Percentiles rank a stretch among this genome's conserved stretches.
Evolutionary conservation across 2,113 vertebrate genomes (phyloP).

Genomic region (Chionis minor): DNA sequence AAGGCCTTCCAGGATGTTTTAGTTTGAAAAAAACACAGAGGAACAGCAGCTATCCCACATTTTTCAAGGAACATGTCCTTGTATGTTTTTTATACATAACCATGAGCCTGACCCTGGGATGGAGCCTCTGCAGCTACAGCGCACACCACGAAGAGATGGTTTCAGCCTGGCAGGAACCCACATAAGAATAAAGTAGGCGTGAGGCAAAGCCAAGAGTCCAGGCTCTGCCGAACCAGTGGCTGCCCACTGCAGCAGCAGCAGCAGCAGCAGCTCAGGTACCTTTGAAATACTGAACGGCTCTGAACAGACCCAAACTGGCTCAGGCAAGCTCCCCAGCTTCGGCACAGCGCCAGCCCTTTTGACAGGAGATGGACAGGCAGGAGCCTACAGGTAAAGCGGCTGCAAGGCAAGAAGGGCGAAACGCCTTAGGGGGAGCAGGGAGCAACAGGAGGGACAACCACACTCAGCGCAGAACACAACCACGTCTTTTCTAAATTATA

Average conservation of each 20-base stretch:
- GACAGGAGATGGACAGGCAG: background rate
- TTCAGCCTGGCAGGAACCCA: background rate
- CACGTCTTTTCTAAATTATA: background rate
- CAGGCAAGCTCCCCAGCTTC: background rate
- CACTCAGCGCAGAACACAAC: background rate
- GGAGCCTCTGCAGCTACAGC: background rate
- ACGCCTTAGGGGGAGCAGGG: background rate
- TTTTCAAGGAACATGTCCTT: background rate
- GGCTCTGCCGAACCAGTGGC: background rate
- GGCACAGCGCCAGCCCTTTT: background rate
- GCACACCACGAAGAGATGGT: rapidly evolving
- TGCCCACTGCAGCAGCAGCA: too few relatives aligned
- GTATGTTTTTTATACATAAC: background rate
- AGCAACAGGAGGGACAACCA: background rate
- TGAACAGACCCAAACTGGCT: background rate
- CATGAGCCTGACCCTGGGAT: background rate
- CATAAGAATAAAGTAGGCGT: background rate
- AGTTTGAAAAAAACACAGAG: background rate
- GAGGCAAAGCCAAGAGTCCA: background rate
- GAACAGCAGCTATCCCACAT: background rate
- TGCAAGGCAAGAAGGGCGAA: background rate
- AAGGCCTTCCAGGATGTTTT: background rate
- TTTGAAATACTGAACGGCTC: background rate
- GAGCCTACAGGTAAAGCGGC: background rate
- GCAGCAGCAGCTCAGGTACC: background rate